Evolutionary conservation across 2,888 invertebrate species (phyloP), one percentile per base, ranked within the genome.

Genomic region (Exephanes ischioxanthus): DNA sequence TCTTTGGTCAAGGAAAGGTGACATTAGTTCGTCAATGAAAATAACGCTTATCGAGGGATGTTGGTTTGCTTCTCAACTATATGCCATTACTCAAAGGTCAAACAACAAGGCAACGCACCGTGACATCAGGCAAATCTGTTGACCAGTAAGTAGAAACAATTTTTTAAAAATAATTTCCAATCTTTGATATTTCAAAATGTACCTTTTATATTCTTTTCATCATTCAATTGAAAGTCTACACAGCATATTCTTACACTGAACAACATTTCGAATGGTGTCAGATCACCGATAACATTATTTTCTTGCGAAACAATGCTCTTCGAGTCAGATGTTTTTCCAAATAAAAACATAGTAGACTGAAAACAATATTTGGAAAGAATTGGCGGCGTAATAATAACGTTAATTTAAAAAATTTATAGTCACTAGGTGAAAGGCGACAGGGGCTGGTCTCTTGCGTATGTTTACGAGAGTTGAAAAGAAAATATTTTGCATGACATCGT

Each of bases 401-500:
- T 51, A 51, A 51, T n/a, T 3, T 5, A 3, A 6, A n/a, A 37
- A 2, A 16, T 2, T 14, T n/a, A 51, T 51, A 1, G n/a, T 51
- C n/a, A 22, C 22, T 19, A 22, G 55, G 7, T 22, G 22, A 19
- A 55, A 55, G 22, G 3, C 9, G 22, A 55, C 9, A 22, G 55
- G n/a, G 22, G 0, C 16, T 9, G 14, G 22, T 61, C 11, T 61
- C 22, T 26, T 3, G 61, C 3, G 22, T 16, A 6, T 6, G 26
- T 16, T 6, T n/a, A 61, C 61, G 30, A 30, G 16, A 61, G 33
- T 33, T 26, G 48, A 19, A 63, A 51, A 55, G 9, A 19, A 63
- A 61, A n/a, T 14, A 11, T 68, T n/a, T 55, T 30, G 22, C 51
- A 73, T 41, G 37, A 63, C n/a, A 30, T 75, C 71, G 77, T 71